Base-by-base conservation (phyloP, 2,888 invertebrate species). In the Cryptocephalus primarius region DNA sequence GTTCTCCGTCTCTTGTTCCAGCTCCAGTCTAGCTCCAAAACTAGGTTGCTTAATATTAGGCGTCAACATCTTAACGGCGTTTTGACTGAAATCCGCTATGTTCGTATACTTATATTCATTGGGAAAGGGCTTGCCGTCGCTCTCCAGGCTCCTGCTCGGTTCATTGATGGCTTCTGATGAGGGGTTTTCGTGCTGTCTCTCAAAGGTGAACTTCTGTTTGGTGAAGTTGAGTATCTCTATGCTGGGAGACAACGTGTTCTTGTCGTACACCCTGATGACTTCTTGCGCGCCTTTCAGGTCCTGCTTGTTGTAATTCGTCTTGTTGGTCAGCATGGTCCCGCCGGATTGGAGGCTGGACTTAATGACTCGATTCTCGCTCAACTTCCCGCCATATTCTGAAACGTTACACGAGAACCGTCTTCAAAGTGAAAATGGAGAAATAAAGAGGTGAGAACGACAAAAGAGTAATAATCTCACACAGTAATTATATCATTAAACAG, bases 331-430 rank as follows among this genome's bases (percentile, higher is more conserved):
- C 43, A 79, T 76, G n/a, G 86, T 88, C 11, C 88, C 89, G 32
- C 90, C 90, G 0, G 89, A 88, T 61, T 89, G 82, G 46, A 90
- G 70, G 1, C 86, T 84, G 1, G 88, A 87, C 59, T 87, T 81
- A 13, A 90, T 85, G 50, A 90, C 85, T 51, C 87, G 78, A 53
- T 70, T 71, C 52, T 70, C 70, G 46, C 69, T 69, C 46, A 69
- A 44, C 53, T 72, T 69, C 4, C 58, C 56, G 8, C 59, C 55
- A 49, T 62, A 67, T 32, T 65, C 65, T 22, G 22, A 6, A 22
- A 22, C 2, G 22, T 4, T 2, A 22, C 22, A 22, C 22, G 22
- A 22, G 22, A 22, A 6, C 22, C 22, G 22, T 22, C 22, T n/a
- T n/a, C n/a, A n/a, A n/a, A n/a, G n/a, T n/a, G n/a, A n/a, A n/a